These are phyloP conservation scores for Nothoprocta perdicaria DNA, from an alignment of 2,113 vertebrate genomes.

Conservation along the genomic window DNA sequence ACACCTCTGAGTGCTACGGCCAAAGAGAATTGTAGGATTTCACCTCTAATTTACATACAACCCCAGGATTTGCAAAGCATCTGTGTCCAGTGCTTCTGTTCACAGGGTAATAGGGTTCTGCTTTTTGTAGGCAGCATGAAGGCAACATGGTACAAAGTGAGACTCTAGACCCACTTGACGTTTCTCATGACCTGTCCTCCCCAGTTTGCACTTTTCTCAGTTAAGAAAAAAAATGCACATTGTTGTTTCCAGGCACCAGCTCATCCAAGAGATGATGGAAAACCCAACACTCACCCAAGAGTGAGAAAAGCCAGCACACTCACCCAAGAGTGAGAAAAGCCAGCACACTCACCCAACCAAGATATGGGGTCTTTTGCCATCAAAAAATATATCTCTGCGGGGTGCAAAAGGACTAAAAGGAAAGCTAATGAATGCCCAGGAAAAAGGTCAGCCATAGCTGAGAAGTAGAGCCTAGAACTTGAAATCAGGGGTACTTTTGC, in stretches of 20 bases:
- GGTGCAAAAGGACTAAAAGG: constrained; percentile 23
- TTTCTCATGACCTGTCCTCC: neutral
- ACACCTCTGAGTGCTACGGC: neutral
- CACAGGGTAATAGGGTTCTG: neutral
- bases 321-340: no score
- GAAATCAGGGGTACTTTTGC: neutral
- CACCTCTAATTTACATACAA: neutral
- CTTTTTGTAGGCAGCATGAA: neutral
- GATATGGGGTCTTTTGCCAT: neutral
- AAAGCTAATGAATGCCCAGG: constrained; percentile 29
- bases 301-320: neutral
- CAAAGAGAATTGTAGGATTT: neutral
- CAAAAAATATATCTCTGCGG: neutral
- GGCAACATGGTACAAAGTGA: fast-evolving
- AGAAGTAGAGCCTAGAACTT: constrained; percentile 8
- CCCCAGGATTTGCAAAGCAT: neutral
- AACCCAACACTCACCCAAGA: neutral
- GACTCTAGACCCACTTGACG: fast-evolving
- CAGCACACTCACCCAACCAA: no score
- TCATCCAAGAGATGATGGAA: neutral
- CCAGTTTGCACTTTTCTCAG: neutral
- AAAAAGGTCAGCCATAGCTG: constrained; percentile 15
- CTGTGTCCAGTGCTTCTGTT: neutral
- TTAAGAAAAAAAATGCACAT: neutral
- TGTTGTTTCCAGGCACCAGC: neutral